These are phyloP conservation scores for Hypercompe scribonia DNA, from an alignment of 2,888 invertebrate species.

Conservation along the genomic window DNA sequence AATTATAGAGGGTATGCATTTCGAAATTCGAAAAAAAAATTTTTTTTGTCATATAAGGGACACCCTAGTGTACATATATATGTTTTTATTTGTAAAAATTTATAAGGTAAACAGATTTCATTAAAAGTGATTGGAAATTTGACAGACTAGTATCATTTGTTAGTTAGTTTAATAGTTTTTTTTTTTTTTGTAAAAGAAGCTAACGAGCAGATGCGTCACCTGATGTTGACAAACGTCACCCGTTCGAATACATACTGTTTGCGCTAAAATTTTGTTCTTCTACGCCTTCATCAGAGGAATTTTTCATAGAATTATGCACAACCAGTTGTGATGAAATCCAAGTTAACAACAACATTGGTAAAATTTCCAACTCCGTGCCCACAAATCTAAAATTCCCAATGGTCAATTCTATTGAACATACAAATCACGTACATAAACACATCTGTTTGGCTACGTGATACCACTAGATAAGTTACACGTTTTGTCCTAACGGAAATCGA, in stretches of 20 bases:
- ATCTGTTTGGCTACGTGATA: slow-evolving; percentile 23
- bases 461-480: slow-evolving; percentile 23
- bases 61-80: no score
- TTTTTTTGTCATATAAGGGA: no score
- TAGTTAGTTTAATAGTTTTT: no score
- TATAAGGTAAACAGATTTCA: no score
- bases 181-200: no score
- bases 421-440: slow-evolving; percentile 25
- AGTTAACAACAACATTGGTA: neutral
- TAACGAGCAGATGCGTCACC: neutral
- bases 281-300: neutral
- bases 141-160: no score
- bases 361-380: neutral
- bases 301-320: neutral
- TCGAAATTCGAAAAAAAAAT: no score
- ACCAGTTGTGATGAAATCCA: neutral
- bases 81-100: no score
- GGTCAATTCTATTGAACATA: slow-evolving; percentile 12
- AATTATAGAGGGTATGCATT: no score
- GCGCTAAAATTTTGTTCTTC: neutral
- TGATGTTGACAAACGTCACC: neutral
- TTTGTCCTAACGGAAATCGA: slow-evolving; percentile 24
- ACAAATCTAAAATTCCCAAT: slow-evolving; percentile 8
- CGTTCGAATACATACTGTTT: no score
- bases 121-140: no score